Percentiles rank a stretch among this genome's conserved stretches.
Conservation (phyloP, 1,140 invertebrate genomes). For the Drosophila pseudoananassae region DNA sequence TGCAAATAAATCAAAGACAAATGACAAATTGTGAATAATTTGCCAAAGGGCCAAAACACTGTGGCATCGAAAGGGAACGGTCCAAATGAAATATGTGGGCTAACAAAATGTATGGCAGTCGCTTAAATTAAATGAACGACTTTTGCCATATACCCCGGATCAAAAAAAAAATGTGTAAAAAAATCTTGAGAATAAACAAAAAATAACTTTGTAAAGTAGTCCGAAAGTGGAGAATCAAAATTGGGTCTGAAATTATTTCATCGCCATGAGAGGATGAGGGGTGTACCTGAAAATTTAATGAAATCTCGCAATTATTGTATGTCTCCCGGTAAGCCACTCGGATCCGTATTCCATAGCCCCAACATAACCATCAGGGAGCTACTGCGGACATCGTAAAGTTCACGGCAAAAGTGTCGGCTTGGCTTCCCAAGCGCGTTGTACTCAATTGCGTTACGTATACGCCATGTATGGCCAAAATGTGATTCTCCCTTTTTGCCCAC, state of each 20-base stretch:
- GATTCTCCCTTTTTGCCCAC: conserved; percentile 6
- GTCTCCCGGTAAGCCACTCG: conserved; percentile 24
- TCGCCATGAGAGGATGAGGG: conserved; percentile 14
- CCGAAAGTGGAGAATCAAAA: conserved; percentile 13
- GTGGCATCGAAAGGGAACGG: conserved; percentile 4
- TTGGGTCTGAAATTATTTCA: conserved; percentile 29
- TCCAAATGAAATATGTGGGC: conserved; percentile 72
- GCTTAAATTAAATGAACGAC: conserved; percentile 81
- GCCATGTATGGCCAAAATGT: conserved; percentile 52
- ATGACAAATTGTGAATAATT: conserved; percentile 83
- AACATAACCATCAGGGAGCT: conserved; percentile 31
- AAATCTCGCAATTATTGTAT: conserved; percentile 41
- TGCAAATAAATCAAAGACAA: conserved; percentile 83
- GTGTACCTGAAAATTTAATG: conserved; percentile 29
- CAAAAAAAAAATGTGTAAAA: conserved; percentile 33
- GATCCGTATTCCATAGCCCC: conserved; percentile 25
- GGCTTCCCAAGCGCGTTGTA: conserved; percentile 1
- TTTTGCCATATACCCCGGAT: conserved; percentile 27
- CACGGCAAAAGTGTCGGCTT: conserved; percentile 27
- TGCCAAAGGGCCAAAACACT: conserved; percentile 71
- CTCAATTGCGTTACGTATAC: conserved; percentile 59
- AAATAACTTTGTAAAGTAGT: conserved; percentile 23
- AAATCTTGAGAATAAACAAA: conserved; percentile 13
- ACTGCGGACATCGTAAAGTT: conserved; percentile 78
- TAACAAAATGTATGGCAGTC: conserved; percentile 76